Conservation (phyloP, 2,888 invertebrate species). For the Chesias legatella region DNA sequence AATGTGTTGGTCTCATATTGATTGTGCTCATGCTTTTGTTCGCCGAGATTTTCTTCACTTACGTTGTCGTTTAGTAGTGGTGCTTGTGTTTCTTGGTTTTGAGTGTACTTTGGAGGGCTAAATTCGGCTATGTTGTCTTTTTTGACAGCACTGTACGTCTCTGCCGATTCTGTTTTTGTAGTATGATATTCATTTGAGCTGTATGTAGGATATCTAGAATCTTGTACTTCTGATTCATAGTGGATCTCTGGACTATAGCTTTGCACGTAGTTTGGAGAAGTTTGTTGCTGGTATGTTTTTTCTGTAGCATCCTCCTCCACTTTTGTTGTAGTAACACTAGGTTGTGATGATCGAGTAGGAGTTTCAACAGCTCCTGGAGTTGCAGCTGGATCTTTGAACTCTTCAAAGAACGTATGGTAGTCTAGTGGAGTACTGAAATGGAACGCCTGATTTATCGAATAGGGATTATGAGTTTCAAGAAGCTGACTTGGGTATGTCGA, state of each 20-base stretch:
- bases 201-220: constrained; percentile 51
- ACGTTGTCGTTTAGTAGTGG: constrained; percentile 34
- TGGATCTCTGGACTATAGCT: constrained; percentile 68
- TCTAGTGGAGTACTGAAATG: constrained; percentile 72
- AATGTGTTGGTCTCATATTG: constrained; percentile 46
- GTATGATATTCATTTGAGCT: constrained; percentile 51
- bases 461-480: constrained; percentile 72
- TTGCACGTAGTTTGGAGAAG: constrained; percentile 56
- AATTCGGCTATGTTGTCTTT: constrained; percentile 24
- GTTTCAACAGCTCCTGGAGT: constrained; percentile 40
- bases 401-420: constrained; percentile 65
- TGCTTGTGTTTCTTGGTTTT: constrained; percentile 41
- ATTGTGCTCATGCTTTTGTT: constrained; percentile 47
- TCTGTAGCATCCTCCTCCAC: constrained; percentile 46
- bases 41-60: constrained; percentile 33
- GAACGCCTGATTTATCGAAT: constrained; percentile 74
- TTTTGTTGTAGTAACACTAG: constrained; percentile 36
- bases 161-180: constrained; percentile 43
- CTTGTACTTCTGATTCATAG: constrained; percentile 55
- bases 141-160: constrained; percentile 29
- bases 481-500: constrained; percentile 64
- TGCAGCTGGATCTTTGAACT: constrained; percentile 53
- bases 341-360: constrained; percentile 33
- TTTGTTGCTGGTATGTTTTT: constrained; percentile 47
- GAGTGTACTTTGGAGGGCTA: constrained; percentile 37